Conservation (phyloP, 1,140 invertebrate species). For the Euura lappo region DNA sequence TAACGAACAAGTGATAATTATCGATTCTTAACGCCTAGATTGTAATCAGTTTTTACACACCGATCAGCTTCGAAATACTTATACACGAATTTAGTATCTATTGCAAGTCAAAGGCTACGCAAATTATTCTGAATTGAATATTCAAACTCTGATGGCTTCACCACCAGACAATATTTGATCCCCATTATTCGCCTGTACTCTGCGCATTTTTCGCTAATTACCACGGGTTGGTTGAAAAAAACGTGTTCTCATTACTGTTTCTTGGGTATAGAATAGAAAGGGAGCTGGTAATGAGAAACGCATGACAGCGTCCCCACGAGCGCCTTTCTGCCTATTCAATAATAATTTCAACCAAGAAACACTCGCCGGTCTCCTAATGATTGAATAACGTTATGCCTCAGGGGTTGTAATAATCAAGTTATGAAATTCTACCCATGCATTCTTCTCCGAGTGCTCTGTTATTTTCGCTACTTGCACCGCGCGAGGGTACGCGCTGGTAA, state of each 20-base stretch:
- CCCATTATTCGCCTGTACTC: too few species aligned
- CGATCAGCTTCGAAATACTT: too few species aligned
- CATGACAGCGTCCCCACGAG: background rate
- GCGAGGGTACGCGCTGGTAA: background rate
- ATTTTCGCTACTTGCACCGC: background rate
- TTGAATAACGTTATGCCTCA: background rate
- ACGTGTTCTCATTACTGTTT: too few species aligned
- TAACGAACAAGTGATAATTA: background rate
- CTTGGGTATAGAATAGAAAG: too few species aligned
- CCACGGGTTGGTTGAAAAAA: too few species aligned
- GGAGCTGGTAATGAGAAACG: background rate
- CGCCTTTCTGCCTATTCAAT: background rate
- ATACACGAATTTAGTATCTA: too few species aligned
- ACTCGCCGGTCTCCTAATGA: background rate
- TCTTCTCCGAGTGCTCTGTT: background rate
- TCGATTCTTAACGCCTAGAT: slow-evolving; percentile 4
- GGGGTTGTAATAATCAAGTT: slow-evolving; percentile 3
- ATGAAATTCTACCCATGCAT: slow-evolving; percentile 7
- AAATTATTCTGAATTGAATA: background rate
- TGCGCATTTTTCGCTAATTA: too few species aligned
- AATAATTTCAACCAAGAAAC: background rate
- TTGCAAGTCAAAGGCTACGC: background rate
- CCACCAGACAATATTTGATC: too few species aligned
- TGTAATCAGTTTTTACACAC: background rate
- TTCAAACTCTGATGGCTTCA: too few species aligned